Evolutionary conservation across 2,797 vertebrate genomes (phyloP), one percentile per base, ranked within the genome.

Genomic region (Sus cebifrons): DNA sequence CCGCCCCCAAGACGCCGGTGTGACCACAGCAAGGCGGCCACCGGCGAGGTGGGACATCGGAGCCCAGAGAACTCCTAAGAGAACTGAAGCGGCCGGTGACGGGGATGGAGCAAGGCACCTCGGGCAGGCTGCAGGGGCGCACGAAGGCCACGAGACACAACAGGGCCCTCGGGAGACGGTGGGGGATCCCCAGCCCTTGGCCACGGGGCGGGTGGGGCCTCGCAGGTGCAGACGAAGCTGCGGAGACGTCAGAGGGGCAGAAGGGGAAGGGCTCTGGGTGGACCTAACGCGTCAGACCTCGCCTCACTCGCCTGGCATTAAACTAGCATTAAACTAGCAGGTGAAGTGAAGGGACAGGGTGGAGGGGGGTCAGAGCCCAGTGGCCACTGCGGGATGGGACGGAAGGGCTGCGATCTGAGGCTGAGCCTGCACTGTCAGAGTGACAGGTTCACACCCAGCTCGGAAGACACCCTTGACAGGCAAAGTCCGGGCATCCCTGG

Each of bases 201-300:
- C 11, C 1, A 1, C 0, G 29, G 9, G 11, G 23, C 0, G 10
- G 1, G 15, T 3, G 10, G 9, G 29, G 29, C 5, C 21, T 10
- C 2, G 0, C 20, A 2, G 0, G 0, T 2, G 21, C 60, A 60
- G 40, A 36, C 0, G 13, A 44, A 56, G 64, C 52, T 6, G 16
- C 0, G 6, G 13, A 64, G 52, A 23, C 3, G 23, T 6, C 16
- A 32, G 9, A 54, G 49, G 52, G 40, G n/a, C 36, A 36, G 56
- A 13, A 0, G 40, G 64, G 11, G 36, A 68, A 36, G 20, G 16
- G 36, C 54, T 29, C 65, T 56, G 27, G 52, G 12, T 23, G 27
- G 9, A 12, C 52, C 52, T 27, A 13, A 40, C 14, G 71, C 74
- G 12, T 1, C 3, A 23, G 83, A 75, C 52, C 78, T 85, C n/a